Base-by-base conservation (phyloP, 2,113 vertebrate genomes). In the Gymnarchus niloticus region DNA sequence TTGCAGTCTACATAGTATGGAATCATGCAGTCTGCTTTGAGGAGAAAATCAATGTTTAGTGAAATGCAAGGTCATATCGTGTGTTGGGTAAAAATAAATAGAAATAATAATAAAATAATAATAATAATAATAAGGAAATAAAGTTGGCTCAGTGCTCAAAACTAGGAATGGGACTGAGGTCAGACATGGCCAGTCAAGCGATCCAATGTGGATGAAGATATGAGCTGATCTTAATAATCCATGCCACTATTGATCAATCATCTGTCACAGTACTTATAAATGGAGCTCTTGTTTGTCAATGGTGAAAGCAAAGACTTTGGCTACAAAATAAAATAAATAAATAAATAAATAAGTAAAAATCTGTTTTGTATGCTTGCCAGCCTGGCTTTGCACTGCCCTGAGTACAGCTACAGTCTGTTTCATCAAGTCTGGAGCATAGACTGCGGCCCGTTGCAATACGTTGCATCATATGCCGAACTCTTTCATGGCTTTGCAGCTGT, bases 221-320 rank as follows among this genome's bases (percentile, higher is more conserved):
- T 46, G 25, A 86, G 48, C 57, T 81, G 49, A 51, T 21, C 48
- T 83, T 44, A 46, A 69, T 69, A 69, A 83, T 51, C 85, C 59
- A 65, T 86, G 33, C 85, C 59, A 83, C 83, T 54, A 86, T 41
- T 83, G 54, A 57, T 48, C 83, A 51, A 76, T 83, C 69, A 86
- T 86, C 85, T 83, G 57, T 83, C 80, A 81, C 59, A 83, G 28
- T 83, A 41, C 48, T 83, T 51, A 51, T 73, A 23, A 44, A 83
- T 41, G 85, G 21, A 83, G 46, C 56, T 86, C 81, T 86, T 69
- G 65, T 84, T 49, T 65, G 57, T 65, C 41, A 65, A 33, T 65
- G 41, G 41, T n/a, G 41, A 19, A n/a, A 59, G 41, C 23, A 65
- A 84, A 49, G 41, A 61, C 56, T 83, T 59, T 59, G 82, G 44